phyloP scores from a whole-genome alignment of 2,888 invertebrate species.

The Sphinx pinastri region DNA sequence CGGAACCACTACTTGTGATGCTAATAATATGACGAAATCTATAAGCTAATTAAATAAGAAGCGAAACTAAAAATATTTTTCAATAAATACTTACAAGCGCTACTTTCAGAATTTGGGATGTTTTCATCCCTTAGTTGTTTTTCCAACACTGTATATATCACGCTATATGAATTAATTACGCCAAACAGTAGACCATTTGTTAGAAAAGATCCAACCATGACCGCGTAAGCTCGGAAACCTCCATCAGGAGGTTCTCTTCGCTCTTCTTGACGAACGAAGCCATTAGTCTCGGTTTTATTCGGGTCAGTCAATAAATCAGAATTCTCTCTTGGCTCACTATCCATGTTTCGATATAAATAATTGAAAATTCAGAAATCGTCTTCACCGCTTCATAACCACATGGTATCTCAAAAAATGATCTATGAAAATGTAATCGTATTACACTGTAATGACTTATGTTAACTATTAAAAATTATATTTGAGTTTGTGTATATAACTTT shows the following conservation, averaged over 20 bases:
- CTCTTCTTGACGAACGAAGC: conserved; percentile 45
- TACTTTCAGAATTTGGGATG: conserved; percentile 88
- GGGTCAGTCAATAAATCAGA: conserved; percentile 60
- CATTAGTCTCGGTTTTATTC: conserved; percentile 55
- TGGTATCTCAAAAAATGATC: conserved; percentile 34
- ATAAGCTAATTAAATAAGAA: conserved; percentile 8
- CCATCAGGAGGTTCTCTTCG: conserved; percentile 87
- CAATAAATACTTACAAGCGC: conserved; percentile 88
- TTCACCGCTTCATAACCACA: conserved; percentile 41
- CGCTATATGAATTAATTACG: conserved; percentile 94
- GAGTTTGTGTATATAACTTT: background rate
- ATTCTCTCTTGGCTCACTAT: conserved; percentile 60
- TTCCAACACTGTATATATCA: conserved; percentile 89
- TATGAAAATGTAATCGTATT: background rate
- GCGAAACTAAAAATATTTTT: background rate
- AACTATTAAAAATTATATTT: background rate
- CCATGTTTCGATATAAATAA: conserved; percentile 52
- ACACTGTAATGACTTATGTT: background rate
- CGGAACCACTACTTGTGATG: no score
- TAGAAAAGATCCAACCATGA: conserved; percentile 93
- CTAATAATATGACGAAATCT: background rate
- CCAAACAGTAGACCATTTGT: conserved; percentile 96
- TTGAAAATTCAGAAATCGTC: conserved; percentile 40
- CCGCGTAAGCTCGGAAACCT: conserved; percentile 90
- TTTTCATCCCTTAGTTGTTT: conserved; percentile 86